phyloP scores from a whole-genome alignment of 2,888 invertebrate genomes.

The Drosophila robusta region DNA sequence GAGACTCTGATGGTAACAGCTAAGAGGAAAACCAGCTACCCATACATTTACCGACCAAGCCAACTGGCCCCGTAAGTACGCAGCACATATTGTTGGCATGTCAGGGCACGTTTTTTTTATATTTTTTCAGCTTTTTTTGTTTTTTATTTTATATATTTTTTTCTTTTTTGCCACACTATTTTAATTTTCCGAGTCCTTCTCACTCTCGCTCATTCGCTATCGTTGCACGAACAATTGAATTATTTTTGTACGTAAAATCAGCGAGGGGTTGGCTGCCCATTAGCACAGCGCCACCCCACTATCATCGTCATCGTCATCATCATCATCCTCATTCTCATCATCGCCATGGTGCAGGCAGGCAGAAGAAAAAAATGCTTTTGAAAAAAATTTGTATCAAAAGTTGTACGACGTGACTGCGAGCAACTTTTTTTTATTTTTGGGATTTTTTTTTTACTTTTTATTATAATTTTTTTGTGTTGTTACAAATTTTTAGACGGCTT shows the following conservation, averaged over 20 bases:
- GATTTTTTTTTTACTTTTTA: conserved; percentile 56
- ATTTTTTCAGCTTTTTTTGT: conserved; percentile 51
- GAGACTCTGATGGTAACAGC: conserved; percentile 24
- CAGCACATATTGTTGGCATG: conserved; percentile 64
- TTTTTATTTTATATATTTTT: conserved; percentile 30
- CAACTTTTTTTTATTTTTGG: conserved; percentile 52
- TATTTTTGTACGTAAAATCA: conserved; percentile 80
- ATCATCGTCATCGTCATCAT: conserved; percentile 46
- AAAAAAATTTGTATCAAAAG: conserved; percentile 72
- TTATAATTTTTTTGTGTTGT: conserved; percentile 60
- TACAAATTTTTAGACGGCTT: conserved; percentile 77
- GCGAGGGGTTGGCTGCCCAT: conserved; percentile 81
- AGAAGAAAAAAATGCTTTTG: conserved; percentile 44
- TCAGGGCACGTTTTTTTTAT: conserved; percentile 37
- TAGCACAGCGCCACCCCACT: conserved; percentile 81
- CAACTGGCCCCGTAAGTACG: conserved; percentile 49
- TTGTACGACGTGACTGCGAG: conserved; percentile 72
- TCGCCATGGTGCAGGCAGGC: conserved; percentile 19
- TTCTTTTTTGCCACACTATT: conserved; percentile 64
- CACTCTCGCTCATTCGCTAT: conserved; percentile 43
- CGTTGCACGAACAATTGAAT: conserved; percentile 82
- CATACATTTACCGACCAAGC: conserved; percentile 21
- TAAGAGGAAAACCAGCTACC: conserved; percentile 44
- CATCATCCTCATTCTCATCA: conserved; percentile 32
- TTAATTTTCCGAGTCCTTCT: conserved; percentile 70